phyloP scores from a whole-genome alignment of 2,888 invertebrate genomes.

The Nomada flava region DNA sequence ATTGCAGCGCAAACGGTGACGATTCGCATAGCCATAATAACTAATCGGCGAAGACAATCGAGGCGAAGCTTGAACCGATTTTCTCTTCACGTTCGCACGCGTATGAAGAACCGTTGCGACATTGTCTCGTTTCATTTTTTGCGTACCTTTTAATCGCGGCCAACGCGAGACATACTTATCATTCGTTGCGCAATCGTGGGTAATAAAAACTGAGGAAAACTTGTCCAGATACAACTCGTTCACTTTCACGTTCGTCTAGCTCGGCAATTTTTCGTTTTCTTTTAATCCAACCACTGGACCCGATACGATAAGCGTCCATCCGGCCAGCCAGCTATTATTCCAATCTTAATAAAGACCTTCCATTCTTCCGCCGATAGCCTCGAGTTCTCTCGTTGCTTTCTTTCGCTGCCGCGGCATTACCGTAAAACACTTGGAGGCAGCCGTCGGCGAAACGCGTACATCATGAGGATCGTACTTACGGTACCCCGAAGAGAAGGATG shows the following conservation, averaged over 20 bases:
- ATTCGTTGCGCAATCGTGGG: too few relatives aligned
- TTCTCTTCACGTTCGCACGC: background rate
- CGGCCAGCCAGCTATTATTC: conserved; percentile 31
- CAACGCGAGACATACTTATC: too few relatives aligned
- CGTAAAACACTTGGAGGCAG: conserved; percentile 54
- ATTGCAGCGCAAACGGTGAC: conserved; percentile 29
- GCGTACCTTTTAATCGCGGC: background rate
- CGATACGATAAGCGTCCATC: too few relatives aligned
- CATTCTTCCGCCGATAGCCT: conserved; percentile 56
- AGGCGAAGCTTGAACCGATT: background rate
- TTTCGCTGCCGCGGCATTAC: conserved; percentile 47
- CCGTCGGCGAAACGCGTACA: conserved; percentile 60
- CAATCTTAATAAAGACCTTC: conserved; percentile 62
- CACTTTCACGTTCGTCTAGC: background rate
- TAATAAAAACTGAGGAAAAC: too few relatives aligned
- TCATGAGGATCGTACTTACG: conserved; percentile 50
- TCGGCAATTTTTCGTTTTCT: conserved; percentile 6
- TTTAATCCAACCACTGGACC: background rate
- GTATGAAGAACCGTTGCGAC: conserved; percentile 9
- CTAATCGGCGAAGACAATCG: conserved; percentile 18
- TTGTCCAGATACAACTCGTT: too few relatives aligned
- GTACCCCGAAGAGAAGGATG: conserved; percentile 67
- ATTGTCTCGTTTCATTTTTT: conserved; percentile 1
- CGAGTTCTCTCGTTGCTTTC: conserved; percentile 46
- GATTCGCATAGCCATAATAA: background rate